Evolutionary conservation across 2,888 invertebrate species (phyloP), one percentile per base, ranked within the genome.

Genomic region (Oeneis ivallda): DNA sequence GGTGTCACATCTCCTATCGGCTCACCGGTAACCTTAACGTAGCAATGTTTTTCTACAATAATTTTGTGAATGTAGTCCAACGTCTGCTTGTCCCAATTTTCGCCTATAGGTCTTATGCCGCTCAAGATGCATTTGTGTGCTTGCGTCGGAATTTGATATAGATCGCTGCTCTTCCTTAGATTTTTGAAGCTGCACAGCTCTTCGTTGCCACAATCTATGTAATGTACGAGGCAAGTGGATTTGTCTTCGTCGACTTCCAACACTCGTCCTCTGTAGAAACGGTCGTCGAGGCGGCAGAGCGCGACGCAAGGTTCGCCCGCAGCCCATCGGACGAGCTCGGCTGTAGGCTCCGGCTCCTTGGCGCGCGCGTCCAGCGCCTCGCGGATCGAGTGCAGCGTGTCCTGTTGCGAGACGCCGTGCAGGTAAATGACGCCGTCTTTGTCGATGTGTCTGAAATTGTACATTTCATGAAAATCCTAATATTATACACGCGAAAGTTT

Each of bases 191-290:
- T 73, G 65, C 95, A 94, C 0, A 83, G 80, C 81, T 97, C 97
- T 50, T 93, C 89, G 78, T 96, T 97, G 0, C 98, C 98, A 77
- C 96, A 98, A 85, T 98, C 98, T 1, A 97, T 93, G 84, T 96
- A 97, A 61, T 93, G 88, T 0, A 97, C 94, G 63, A 89, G 70
- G 69, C 94, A 86, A 61, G 78, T 74, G 57, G 81, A 74, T 1
- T 83, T 72, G 65, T 92, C 87, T 1, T 82, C 73, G 49, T 86
- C 77, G 0, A 93, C 85, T 61, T 92, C 81, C 1, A 87, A 0
- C 2, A 96, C 92, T 75, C 88, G 86, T 7, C 94, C 96, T 65
- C 97, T 92, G 81, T 97, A 97, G 92, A 95, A 96, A 15, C 88
- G 86, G 10, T 93, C 89, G 76, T 96, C 95, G n/a, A 89, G 70